Evolutionary conservation across 2,888 invertebrate genomes (phyloP), one percentile per base, ranked within the genome.

Genomic region (Eumerus sabulonum): DNA sequence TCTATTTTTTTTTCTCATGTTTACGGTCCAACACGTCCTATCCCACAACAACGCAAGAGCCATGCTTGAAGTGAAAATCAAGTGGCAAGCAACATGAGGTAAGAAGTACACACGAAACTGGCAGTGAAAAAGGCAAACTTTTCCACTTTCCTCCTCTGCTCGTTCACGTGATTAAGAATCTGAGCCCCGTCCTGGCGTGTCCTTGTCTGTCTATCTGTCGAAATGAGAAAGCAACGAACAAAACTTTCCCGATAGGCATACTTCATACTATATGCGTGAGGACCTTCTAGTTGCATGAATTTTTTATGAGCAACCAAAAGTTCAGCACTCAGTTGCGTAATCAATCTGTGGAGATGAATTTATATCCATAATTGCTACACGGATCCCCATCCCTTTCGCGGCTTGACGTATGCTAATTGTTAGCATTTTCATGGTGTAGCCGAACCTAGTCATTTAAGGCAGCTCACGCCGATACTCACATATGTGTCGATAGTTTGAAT

Each of bases 291-390:
- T 60, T 68, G 48, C 11, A 74, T 74, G 60, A 44, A 64, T 79
- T 74, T 79, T 79, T 68, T 48, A 79, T 74, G 54, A 70, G 48
- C 19, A 16, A 11, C 40, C 14, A 11, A 13, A 16, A 53, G 53
- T 51, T 38, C 48, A 47, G 40, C 17, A 64, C 66, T 76, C 59
- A 54, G 57, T 63, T 74, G 59, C 67, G 73, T 68, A 73, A 73
- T 79, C 73, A 79, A 72, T 67, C 38, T 59, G 27, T 16, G 44
- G 51, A 68, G 79, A 74, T 64, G 74, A 74, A 74, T 64, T 79
- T 56, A 16, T 62, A 70, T 68, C 54, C 63, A 74, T 70, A 73
- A 74, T 70, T 74, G 50, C 70, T 50, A 27, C 27, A 27, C 27
- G 27, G 27, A 4, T 27, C 27, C 27, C 27, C 7, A 4, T 7